phyloP scores from a whole-genome alignment of 2,113 vertebrate species.

The Capricornis sumatraensis region DNA sequence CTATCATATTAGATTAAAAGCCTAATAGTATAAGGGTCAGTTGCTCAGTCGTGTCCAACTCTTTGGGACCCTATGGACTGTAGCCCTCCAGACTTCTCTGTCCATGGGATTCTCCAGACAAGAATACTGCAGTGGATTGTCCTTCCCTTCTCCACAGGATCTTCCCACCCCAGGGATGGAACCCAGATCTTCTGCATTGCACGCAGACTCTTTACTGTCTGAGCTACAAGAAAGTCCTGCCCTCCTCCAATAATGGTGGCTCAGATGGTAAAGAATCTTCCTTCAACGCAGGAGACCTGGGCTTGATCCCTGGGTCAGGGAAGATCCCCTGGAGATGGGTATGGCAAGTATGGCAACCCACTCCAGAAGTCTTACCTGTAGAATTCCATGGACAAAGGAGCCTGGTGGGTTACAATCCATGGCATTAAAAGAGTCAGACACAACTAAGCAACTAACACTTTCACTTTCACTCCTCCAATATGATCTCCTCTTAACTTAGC shows the following conservation, averaged over 20 bases:
- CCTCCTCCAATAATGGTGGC: neutral
- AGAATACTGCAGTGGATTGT: neutral
- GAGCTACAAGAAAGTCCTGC: neutral
- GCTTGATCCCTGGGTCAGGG: neutral
- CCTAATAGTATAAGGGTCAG: neutral
- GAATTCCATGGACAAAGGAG: neutral
- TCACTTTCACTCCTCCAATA: neutral
- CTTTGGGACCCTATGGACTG: neutral
- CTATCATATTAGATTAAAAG: neutral
- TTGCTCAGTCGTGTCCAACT: rapidly evolving
- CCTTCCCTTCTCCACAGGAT: neutral
- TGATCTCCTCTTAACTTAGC: neutral
- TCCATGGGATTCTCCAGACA: neutral
- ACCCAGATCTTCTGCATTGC: neutral
- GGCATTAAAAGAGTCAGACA: neutral
- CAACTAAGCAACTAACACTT: neutral
- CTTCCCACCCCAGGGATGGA: neutral
- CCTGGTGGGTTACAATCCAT: neutral
- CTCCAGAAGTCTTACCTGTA: neutral
- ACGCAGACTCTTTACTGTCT: neutral
- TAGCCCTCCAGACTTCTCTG: neutral
- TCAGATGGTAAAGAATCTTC: neutral
- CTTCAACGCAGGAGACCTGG: neutral
- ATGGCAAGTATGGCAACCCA: neutral
- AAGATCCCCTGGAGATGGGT: neutral